Percentiles rank a stretch among this genome's conserved stretches.
phyloP scores from a whole-genome alignment of 2,888 invertebrate genomes.

The Euphydryas editha region DNA sequence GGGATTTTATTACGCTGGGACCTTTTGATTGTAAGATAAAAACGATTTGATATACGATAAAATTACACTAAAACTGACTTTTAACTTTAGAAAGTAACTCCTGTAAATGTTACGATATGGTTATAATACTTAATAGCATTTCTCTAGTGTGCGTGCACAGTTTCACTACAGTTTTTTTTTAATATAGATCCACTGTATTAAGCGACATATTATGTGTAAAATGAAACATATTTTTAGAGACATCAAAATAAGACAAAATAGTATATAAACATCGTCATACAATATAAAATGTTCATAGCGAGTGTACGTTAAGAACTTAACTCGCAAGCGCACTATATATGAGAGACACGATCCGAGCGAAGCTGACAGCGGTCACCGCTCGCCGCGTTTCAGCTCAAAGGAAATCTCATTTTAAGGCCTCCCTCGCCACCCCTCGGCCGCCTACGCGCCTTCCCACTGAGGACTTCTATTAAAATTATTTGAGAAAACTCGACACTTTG shows the following conservation, averaged over 20 bases:
- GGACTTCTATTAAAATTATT: conserved; percentile 81
- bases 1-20: no score
- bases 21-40: no score
- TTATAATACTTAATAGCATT: no score
- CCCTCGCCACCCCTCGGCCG: conserved; percentile 45
- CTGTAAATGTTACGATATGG: no score
- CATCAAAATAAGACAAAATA: not conserved
- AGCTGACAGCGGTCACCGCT: conserved; percentile 68
- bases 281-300: conserved; percentile 44
- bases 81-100: no score
- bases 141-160: no score
- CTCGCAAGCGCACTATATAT: conserved; percentile 58
- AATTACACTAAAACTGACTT: no score
- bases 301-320: conserved; percentile 40
- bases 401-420: conserved; percentile 78
- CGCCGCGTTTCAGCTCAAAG: conserved; percentile 69
- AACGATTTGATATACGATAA: no score
- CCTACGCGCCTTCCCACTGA: conserved; percentile 47
- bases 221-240: not conserved
- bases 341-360: conserved; percentile 60
- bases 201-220: no score
- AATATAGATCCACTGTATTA: no score
- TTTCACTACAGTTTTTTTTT: no score
- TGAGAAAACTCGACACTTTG: conserved; percentile 69
- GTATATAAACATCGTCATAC: conserved; percentile 31